Evolutionary conservation across 1,140 invertebrate genomes (phyloP), one percentile per base, ranked within the genome.

Genomic region (Eriocheir sinensis): DNA sequence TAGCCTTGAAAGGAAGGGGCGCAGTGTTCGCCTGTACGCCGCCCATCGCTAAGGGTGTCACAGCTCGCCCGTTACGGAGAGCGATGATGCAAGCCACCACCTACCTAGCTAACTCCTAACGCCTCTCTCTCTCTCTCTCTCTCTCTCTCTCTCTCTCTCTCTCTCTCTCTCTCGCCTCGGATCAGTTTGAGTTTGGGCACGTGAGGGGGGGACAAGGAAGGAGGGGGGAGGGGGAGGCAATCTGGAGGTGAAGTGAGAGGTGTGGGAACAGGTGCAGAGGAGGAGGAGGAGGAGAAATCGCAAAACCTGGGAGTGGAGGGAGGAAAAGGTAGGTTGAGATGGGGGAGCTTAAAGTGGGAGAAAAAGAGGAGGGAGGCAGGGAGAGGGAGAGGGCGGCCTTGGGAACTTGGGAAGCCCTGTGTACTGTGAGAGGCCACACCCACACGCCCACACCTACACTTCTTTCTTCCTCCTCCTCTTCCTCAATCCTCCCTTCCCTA

Each of bases 391-490:
- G 32, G 27, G 15, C 12, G 41, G 91, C 80, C 91, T 83, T 93
- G 81, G 89, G 32, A 85, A 81, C 30, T 83, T 32, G 91, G 91
- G 80, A 93, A 93, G 85, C 91, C 91, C 91, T 36, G 9, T 72
- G 60, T 72, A 72, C 60, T 72, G 60, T 72, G 60, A 72, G n/a
- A 72, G 60, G n/a, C 60, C 60, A 72, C 60, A n/a, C 60, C 60
- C 60, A n/a, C 60, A 72, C 60, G 60, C 60, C 60, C 60, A 72
- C 60, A 72, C 60, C 60, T 72, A 72, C 21, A 12, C 60, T n/a
- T 27, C n/a, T 12, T 1, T 6, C 44, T 15, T 48, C 15, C 4
- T 72, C 27, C 60, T n/a, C 8, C 60, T n/a, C 27, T 21, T 21
- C 2, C 60, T 72, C 60, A n/a, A n/a, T n/a, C n/a, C n/a, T n/a